These are phyloP conservation scores for Scaeva pyrastri DNA, from an alignment of 2,888 invertebrate species.

Conservation along the genomic window DNA sequence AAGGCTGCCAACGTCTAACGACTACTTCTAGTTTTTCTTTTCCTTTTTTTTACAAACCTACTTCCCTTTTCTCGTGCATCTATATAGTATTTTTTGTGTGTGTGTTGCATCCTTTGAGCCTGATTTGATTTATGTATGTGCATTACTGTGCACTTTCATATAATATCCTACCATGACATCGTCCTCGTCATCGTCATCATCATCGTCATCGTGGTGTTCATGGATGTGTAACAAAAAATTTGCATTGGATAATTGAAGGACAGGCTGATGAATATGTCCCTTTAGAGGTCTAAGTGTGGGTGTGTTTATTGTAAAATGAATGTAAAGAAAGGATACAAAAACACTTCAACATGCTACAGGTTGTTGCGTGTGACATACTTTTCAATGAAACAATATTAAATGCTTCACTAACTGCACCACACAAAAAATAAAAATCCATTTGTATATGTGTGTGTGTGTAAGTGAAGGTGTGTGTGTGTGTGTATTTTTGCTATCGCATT, in stretches of 20 bases:
- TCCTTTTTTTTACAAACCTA: neutral
- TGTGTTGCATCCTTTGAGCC: constrained; percentile 36
- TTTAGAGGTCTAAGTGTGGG: neutral
- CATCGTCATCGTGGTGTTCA: constrained; percentile 24
- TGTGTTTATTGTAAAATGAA: neutral
- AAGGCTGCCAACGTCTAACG: constrained; percentile 38
- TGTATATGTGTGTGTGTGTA: too few relatives aligned
- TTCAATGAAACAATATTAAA: constrained; percentile 49
- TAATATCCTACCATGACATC: constrained; percentile 26
- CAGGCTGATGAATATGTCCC: constrained; percentile 15
- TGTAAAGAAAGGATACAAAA: neutral
- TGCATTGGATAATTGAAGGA: constrained; percentile 61
- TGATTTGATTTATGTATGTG: constrained; percentile 72
- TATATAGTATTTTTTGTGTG: neutral
- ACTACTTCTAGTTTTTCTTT: constrained; percentile 31
- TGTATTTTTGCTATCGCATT: constrained; percentile 5
- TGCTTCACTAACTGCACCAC: constrained; percentile 24
- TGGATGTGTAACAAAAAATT: constrained; percentile 32
- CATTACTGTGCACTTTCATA: constrained; percentile 60
- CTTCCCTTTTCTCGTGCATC: neutral
- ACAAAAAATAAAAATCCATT: neutral
- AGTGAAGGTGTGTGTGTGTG: too few relatives aligned
- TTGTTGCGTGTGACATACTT: constrained; percentile 71
- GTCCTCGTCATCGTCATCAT: constrained; percentile 25
- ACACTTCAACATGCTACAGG: constrained; percentile 50